Base-by-base conservation (phyloP, 1,140 invertebrate species). In the Pachyrhynchus sulphureomaculatus region DNA sequence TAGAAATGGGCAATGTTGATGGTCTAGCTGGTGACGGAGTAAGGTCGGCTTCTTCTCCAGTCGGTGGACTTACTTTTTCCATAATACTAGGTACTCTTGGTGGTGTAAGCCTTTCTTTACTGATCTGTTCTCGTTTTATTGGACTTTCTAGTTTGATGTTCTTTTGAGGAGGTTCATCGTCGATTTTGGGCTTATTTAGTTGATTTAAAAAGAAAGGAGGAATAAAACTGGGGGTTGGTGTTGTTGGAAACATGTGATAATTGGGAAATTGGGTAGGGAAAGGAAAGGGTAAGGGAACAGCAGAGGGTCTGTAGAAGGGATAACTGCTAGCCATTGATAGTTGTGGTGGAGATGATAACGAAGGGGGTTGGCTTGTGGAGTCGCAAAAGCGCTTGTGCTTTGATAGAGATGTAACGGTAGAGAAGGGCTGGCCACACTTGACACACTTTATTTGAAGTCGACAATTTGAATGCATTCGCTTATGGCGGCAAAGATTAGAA, bases 401-500 rank as follows among this genome's bases (percentile, higher is more conserved):
- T 21, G 89, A 84, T 45, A 90, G 79, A 26, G 88, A 93, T 1
- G 93, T 93, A 9, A 89, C 85, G 0, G 93, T 95, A 29, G 87
- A 90, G 79, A 97, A 98, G 13, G 89, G 88, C 72, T 96, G 91
- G 6, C 88, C 87, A 75, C 95, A 98, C 82, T 95, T 95, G 66
- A 83, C 84, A 79, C 95, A 98, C 79, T 95, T 93, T 64, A 93
- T 91, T 75, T 91, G 85, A 78, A 88, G 88, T 67, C 92, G 87
- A 73, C 92, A 93, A 71, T 92, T 89, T 12, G 89, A 88, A 79
- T 99, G 98, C 93, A 99, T 98, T 62, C 97, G 92, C 75, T 97
- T 98, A 80, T 99, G 98, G 15, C 98, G 88, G 75, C 98, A 99
- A 67, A 99, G 82, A 77, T 99, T 99, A 10, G 96, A 99, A 77